phyloP scores from a whole-genome alignment of 2,888 invertebrate species.

The Tenthredo amoena region DNA sequence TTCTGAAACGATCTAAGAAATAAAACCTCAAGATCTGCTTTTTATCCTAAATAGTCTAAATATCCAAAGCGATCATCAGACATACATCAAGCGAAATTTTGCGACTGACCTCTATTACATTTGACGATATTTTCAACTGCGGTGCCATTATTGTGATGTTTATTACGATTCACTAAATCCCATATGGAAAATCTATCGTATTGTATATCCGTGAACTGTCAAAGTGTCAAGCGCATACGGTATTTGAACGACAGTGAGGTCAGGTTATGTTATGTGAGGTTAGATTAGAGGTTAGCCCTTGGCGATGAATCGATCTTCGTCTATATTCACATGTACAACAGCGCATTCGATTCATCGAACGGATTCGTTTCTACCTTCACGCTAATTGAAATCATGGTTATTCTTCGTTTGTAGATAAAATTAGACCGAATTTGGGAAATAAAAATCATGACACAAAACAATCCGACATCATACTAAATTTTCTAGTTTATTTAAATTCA shows the following conservation, averaged over 20 bases:
- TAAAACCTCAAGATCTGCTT: neutral
- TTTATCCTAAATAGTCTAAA: neutral
- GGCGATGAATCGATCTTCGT: neutral
- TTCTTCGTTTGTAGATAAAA: neutral
- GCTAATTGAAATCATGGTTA: neutral
- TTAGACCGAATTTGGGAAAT: neutral
- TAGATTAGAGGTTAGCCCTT: neutral
- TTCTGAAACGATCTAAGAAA: neutral
- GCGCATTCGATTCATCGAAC: neutral
- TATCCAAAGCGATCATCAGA: neutral
- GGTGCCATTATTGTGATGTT: constrained; percentile 83
- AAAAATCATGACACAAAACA: neutral
- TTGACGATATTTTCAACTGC: constrained; percentile 86
- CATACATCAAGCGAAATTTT: constrained; percentile 1
- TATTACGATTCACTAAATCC: neutral
- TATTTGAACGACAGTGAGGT: neutral
- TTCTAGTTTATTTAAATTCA: neutral
- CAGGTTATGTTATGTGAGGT: constrained; percentile 4
- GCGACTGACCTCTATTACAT: constrained; percentile 84
- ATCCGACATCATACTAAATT: neutral
- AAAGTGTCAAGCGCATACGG: constrained; percentile 2
- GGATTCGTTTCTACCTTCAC: neutral
- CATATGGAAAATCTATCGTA: constrained; percentile 22
- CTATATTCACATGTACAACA: neutral
- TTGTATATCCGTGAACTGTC: neutral